These are phyloP conservation scores for Eupithecia exiguata DNA, from an alignment of 2,888 invertebrate species.

Conservation along the genomic window DNA sequence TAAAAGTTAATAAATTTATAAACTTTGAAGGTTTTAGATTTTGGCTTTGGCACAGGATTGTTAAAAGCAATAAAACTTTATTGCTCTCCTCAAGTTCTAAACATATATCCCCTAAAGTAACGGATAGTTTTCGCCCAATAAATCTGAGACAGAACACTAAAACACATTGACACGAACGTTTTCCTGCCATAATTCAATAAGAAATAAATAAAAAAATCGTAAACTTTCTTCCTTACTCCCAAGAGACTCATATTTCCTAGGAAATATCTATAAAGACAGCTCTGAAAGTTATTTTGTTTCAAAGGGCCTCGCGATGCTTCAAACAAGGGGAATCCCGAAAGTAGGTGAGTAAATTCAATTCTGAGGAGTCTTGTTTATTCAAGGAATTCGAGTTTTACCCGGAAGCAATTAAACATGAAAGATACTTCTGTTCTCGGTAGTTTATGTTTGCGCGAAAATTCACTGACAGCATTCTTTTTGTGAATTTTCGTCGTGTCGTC, in stretches of 20 bases:
- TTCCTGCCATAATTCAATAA: conserved; percentile 43
- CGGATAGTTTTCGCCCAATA: conserved; percentile 30
- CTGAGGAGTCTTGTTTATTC: conserved; percentile 42
- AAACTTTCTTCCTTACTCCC: conserved; percentile 43
- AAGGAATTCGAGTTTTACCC: conserved; percentile 42
- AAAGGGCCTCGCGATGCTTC: conserved; percentile 45
- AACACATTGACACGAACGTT: conserved; percentile 30
- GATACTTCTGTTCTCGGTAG: conserved; percentile 29
- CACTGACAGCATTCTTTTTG: neutral
- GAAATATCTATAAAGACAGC: conserved; percentile 48
- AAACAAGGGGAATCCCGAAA: conserved; percentile 46
- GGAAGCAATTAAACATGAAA: conserved; percentile 44
- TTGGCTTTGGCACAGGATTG: neutral
- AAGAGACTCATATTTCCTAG: conserved; percentile 50
- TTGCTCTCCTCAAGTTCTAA: neutral
- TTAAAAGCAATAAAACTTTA: neutral
- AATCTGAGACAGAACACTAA: conserved; percentile 31
- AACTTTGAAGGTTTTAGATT: neutral
- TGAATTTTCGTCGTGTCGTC: neutral
- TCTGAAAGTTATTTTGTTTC: conserved; percentile 53
- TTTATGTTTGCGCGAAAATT: conserved; percentile 12
- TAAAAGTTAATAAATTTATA: neutral
- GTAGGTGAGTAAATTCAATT: conserved; percentile 47
- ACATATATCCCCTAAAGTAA: conserved; percentile 13
- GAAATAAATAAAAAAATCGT: conserved; percentile 49